A percentile compares a stretch with the other conserved stretches of the same genome.
Conservation (phyloP, 2,113 vertebrate genomes). For the Gracilinanus agilis region DNA sequence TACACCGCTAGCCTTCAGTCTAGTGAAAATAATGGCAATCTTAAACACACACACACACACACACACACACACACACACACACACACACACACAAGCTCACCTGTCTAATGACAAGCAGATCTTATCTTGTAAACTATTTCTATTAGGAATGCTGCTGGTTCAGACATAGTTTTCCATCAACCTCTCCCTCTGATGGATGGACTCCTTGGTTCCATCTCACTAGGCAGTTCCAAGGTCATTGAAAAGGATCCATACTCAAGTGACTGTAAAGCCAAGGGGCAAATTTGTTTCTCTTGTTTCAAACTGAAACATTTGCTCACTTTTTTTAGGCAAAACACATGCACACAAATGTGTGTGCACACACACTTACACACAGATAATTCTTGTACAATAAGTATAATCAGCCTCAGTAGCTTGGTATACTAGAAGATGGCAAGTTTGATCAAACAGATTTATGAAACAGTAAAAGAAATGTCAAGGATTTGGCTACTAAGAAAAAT, state of each 20-base stretch:
- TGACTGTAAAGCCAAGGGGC: not conserved
- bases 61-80: not conserved
- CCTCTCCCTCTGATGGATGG: not conserved
- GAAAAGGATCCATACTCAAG: not conserved
- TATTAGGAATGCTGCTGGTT: not conserved
- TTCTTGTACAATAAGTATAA: not conserved
- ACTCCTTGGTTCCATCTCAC: constrained; percentile 4
- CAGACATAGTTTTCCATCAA: constrained; percentile 5
- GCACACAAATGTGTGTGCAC: not conserved
- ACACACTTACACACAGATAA: not conserved
- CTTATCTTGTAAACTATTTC: not conserved
- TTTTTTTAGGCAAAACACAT: not conserved
- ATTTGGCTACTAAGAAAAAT: not conserved
- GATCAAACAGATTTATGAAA: not conserved
- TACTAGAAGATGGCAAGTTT: not conserved
- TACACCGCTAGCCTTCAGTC: not conserved
- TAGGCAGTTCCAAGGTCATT: constrained; percentile 1
- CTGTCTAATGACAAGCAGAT: not conserved
- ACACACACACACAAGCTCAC: not conserved
- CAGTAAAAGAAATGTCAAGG: not conserved
- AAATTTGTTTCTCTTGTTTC: not conserved
- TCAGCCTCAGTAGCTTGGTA: not conserved
- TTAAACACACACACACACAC: not conserved
- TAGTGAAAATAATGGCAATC: not conserved
- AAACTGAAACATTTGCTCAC: not conserved